These are phyloP conservation scores for Tinea semifulvella DNA, from an alignment of 2,888 invertebrate genomes.

Conservation along the genomic window DNA sequence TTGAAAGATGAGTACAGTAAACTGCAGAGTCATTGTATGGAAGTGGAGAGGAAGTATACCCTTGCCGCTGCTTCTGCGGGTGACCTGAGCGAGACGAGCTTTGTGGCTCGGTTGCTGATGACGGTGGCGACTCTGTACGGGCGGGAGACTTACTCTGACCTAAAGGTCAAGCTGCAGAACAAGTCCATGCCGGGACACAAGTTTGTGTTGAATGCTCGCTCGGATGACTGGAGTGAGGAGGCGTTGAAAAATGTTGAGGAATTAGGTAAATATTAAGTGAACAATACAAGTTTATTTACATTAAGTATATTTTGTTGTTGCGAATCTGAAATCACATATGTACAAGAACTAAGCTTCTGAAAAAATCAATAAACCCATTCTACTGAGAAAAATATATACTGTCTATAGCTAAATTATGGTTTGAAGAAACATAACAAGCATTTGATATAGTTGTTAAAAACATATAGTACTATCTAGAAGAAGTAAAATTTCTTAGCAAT, in stretches of 20 bases:
- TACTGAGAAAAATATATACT: too few species aligned
- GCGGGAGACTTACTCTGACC: constrained; percentile 83
- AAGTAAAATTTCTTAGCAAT: too few species aligned
- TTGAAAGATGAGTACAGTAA: constrained; percentile 92
- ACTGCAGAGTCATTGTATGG: constrained; percentile 81
- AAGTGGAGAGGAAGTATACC: constrained; percentile 86
- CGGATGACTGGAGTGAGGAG: constrained; percentile 85
- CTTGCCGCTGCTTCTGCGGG: constrained; percentile 75
- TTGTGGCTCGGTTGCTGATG: constrained; percentile 83
- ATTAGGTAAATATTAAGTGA: constrained; percentile 64
- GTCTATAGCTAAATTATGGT: too few species aligned
- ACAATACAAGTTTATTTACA: too few species aligned
- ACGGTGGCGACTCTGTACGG: constrained; percentile 86
- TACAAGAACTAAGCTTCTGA: too few species aligned
- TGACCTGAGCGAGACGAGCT: constrained; percentile 76
- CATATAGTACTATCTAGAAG: too few species aligned
- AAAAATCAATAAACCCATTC: too few species aligned
- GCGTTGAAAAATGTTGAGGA: constrained; percentile 72
- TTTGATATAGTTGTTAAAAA: too few species aligned
- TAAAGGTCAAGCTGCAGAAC: constrained; percentile 77
- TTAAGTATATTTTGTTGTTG: too few species aligned
- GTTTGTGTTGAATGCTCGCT: constrained; percentile 88
- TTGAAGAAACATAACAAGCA: too few species aligned
- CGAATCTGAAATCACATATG: too few species aligned
- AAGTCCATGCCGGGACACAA: constrained; percentile 85